Conservation (phyloP, 1,140 invertebrate species). For the Danaus melanippus region DNA sequence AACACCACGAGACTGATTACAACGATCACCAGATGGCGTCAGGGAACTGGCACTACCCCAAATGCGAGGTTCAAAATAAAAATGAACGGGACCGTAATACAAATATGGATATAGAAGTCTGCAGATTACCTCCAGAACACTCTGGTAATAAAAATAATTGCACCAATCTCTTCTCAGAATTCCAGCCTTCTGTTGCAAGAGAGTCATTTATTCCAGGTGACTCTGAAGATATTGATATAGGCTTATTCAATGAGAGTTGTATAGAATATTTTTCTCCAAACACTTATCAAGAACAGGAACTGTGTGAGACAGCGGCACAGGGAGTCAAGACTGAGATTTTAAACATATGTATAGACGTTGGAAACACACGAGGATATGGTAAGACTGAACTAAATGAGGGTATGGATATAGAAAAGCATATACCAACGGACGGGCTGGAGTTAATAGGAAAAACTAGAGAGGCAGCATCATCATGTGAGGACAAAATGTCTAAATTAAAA, state of each 20-base stretch:
- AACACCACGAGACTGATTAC: slow-evolving; percentile 40
- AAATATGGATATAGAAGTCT: slow-evolving; percentile 27
- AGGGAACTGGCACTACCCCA: slow-evolving; percentile 38
- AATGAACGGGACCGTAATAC: slow-evolving; percentile 29
- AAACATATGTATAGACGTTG: slow-evolving; percentile 26
- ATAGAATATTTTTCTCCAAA: slow-evolving; percentile 37
- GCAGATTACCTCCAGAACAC: slow-evolving; percentile 24
- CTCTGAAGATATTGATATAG: slow-evolving; percentile 36
- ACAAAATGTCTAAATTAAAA: slow-evolving; percentile 50
- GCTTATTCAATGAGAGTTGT: slow-evolving; percentile 25
- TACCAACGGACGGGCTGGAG: slow-evolving; percentile 11
- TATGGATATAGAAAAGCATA: neutral
- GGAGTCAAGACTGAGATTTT: slow-evolving; percentile 34
- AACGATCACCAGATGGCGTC: slow-evolving; percentile 28
- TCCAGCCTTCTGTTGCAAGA: slow-evolving; percentile 21
- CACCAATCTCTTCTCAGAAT: slow-evolving; percentile 15
- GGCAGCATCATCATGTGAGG: slow-evolving; percentile 47
- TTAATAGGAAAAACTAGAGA: slow-evolving; percentile 21
- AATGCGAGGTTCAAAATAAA: slow-evolving; percentile 48
- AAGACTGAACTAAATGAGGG: too few relatives aligned
- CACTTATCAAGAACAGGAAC: slow-evolving; percentile 29
- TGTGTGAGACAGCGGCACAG: slow-evolving; percentile 27
- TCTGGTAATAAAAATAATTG: slow-evolving; percentile 29
- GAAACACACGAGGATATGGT: too few relatives aligned
- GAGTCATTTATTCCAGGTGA: slow-evolving; percentile 34